A percentile compares a stretch with the other conserved stretches of the same genome.
Evolutionary conservation across 2,113 vertebrate genomes (phyloP).

Genomic region (Neoarius graeffei): DNA sequence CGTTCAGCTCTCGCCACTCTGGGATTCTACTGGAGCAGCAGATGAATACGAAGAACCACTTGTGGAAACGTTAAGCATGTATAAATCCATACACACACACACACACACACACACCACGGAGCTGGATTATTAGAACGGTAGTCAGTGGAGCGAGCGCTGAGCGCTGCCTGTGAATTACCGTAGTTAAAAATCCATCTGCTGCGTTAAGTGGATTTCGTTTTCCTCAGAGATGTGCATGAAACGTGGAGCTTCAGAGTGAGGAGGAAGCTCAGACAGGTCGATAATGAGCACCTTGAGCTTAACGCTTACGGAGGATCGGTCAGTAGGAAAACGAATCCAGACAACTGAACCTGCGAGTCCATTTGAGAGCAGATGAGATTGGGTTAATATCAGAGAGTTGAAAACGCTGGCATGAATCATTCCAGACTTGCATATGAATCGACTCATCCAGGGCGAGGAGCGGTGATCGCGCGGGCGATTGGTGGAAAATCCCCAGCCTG

Average conservation of each 20-base stretch:
- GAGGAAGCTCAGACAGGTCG: not conserved
- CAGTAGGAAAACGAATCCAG: no score
- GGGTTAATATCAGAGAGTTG: not conserved
- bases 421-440: not conserved
- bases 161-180: not conserved
- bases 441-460: not conserved
- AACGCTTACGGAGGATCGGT: not conserved
- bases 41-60: not conserved
- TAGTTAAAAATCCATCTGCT: constrained; percentile 9
- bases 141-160: not conserved
- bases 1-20: not conserved
- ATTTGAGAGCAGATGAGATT: not conserved
- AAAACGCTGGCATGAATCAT: not conserved
- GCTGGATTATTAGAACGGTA: not conserved
- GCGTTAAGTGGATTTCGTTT: constrained; percentile 21
- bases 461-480: not conserved
- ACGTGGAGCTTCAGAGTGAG: not conserved
- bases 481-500: not conserved
- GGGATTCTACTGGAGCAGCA: not conserved
- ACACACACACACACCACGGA: not conserved
- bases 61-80: not conserved
- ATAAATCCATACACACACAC: not conserved
- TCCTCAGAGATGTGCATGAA: not conserved
- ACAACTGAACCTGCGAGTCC: not conserved
- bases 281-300: not conserved